A percentile compares a stretch with the other conserved stretches of the same genome.
phyloP scores from a whole-genome alignment of 2,888 invertebrate species.

The Erebia epiphron region DNA sequence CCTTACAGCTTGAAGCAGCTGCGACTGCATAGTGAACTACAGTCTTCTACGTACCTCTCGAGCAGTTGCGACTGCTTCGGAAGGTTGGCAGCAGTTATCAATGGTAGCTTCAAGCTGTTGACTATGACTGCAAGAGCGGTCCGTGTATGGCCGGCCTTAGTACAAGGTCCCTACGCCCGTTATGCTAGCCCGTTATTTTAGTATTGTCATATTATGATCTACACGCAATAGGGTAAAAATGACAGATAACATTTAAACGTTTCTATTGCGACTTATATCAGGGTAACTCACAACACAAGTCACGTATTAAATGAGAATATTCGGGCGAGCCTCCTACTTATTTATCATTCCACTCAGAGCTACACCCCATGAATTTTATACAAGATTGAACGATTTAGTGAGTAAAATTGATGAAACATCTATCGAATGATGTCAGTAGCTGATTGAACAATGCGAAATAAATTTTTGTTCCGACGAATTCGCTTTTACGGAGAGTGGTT shows the following conservation, averaged over 20 bases:
- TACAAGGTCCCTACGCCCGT: not conserved
- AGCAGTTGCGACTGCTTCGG: too few relatives aligned
- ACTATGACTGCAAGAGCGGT: too few relatives aligned
- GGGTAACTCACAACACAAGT: constrained; percentile 76
- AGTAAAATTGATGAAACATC: constrained; percentile 81
- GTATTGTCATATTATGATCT: constrained; percentile 15
- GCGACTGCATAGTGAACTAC: too few relatives aligned
- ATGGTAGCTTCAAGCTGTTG: too few relatives aligned
- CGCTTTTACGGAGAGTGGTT: constrained; percentile 24
- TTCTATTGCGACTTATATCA: constrained; percentile 74
- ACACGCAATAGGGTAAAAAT: constrained; percentile 55
- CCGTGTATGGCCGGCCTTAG: too few relatives aligned
- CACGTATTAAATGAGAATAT: constrained; percentile 83
- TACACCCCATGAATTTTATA: constrained; percentile 82
- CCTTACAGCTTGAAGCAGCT: too few relatives aligned
- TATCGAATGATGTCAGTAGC: constrained; percentile 73
- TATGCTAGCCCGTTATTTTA: not conserved
- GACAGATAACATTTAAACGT: constrained; percentile 69
- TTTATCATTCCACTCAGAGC: constrained; percentile 81
- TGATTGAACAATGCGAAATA: constrained; percentile 65
- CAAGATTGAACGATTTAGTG: constrained; percentile 82
- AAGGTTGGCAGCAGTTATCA: too few relatives aligned
- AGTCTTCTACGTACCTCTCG: too few relatives aligned
- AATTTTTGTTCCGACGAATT: constrained; percentile 15
- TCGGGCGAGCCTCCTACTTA: constrained; percentile 79